Evolutionary conservation across 2,888 invertebrate genomes (phyloP), one percentile per base, ranked within the genome.

Genomic region (Spodoptera picta): DNA sequence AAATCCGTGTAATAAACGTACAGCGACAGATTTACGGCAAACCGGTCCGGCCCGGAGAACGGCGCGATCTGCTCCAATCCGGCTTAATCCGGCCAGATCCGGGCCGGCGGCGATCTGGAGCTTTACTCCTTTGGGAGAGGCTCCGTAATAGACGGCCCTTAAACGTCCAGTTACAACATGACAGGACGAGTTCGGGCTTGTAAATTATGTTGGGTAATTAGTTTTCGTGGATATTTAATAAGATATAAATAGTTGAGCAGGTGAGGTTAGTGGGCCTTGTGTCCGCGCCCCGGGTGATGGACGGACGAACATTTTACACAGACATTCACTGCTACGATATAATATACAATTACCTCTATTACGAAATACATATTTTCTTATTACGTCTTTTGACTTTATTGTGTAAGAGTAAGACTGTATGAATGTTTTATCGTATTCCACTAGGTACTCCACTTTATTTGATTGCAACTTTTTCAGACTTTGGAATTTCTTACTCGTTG

Each of bases 1-100:
- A 86, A 86, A 86, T 81, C 80, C 68, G 75, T 74, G 86, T 84
- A 84, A 86, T 86, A 84, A 85, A 84, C 80, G 83, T 77, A 72
- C 78, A 68, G 65, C 65, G 68, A 80, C 81, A 86, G 87, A 87
- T 89, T 89, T 86, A 88, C 85, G 86, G 81, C 79, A 63, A 67
- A 59, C 73, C 73, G 81, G 81, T 65, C 71, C 73, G 75, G 75
- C 56, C 70, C 75, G 81, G 75, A 76, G 82, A 77, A 81, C 85
- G 82, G 83, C 74, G 75, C 77, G 78, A 81, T 80, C 73, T 77
- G 81, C 81, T 66, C 68, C 75, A 77, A 76, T 73, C 79, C 80
- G 83, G 80, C 75, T 79, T 80, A 75, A 82, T 80, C 82, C 80
- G 75, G 74, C 73, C 78, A 78, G 68, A 82, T 82, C 75, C 81